Percentiles rank a stretch among this genome's conserved stretches.
Conservation (phyloP, 2,797 vertebrate genomes). For the Arctocebus calabarensis region DNA sequence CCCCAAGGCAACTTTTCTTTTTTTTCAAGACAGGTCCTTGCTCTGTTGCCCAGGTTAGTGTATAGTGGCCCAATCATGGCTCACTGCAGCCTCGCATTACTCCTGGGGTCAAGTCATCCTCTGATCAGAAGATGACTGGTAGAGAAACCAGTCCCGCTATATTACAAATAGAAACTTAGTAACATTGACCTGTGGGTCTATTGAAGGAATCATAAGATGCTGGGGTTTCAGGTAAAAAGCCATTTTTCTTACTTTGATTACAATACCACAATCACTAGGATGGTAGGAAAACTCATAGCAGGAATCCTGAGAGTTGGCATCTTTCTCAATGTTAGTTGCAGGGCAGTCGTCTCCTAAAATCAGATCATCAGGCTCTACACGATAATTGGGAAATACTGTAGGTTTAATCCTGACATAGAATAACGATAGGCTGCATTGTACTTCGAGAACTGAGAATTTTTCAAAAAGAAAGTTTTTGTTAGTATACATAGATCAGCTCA, state of each 20-base stretch:
- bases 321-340: accelerated
- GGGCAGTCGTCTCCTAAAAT: neutral
- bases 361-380: accelerated
- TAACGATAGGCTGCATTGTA: neutral
- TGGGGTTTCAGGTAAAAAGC: neutral
- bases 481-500: neutral
- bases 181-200: neutral
- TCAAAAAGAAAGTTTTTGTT: neutral
- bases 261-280: neutral
- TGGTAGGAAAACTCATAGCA: conserved; percentile 29
- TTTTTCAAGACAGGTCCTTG: neutral
- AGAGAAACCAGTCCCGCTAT: neutral
- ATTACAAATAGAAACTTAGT: neutral
- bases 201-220: neutral
- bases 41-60: neutral
- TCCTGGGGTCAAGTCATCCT: neutral
- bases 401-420: neutral
- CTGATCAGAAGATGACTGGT: neutral
- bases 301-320: neutral
- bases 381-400: neutral
- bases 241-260: neutral
- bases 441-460: neutral
- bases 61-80: neutral
- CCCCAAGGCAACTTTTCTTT: neutral
- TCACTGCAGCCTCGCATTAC: neutral